A percentile compares a stretch with the other conserved stretches of the same genome.
These are phyloP conservation scores for Troides oblongomaculatus DNA, from an alignment of 2,888 invertebrate genomes.

Conservation along the genomic window DNA sequence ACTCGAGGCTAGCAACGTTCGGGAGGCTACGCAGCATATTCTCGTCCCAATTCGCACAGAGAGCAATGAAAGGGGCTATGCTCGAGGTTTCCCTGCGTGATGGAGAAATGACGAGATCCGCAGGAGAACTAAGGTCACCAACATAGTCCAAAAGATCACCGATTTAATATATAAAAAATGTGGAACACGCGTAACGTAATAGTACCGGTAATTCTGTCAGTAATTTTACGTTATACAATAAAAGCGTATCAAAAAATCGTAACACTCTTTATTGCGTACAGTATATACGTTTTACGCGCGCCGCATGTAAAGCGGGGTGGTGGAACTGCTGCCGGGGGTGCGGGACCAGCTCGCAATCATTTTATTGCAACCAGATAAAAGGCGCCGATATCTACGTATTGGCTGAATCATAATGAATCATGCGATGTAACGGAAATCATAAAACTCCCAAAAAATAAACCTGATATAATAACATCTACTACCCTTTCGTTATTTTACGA, in stretches of 20 bases:
- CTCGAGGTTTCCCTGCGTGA: too few relatives aligned
- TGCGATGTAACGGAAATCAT: not conserved
- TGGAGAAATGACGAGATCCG: too few relatives aligned
- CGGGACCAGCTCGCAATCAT: constrained; percentile 2
- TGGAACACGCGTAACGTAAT: not conserved
- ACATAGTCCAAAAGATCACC: too few relatives aligned
- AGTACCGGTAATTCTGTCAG: not conserved
- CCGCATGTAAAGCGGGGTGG: not conserved
- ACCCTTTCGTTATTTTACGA: not conserved
- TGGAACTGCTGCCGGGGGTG: not conserved
- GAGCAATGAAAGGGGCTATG: too few relatives aligned
- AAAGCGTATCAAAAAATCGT: constrained; percentile 1
- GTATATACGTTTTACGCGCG: constrained; percentile 5
- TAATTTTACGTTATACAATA: not conserved
- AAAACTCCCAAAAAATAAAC: not conserved
- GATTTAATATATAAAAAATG: not conserved
- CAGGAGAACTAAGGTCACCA: too few relatives aligned
- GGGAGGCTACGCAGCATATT: too few relatives aligned
- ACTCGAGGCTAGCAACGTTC: too few relatives aligned
- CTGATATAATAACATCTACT: not conserved
- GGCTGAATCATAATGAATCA: constrained; percentile 12
- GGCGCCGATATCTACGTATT: constrained; percentile 1
- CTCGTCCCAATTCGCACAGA: too few relatives aligned
- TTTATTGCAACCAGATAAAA: constrained; percentile 12
- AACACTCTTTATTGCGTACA: constrained; percentile 3